Conservation (phyloP, 2,797 vertebrate species). For the Coluber constrictor region DNA sequence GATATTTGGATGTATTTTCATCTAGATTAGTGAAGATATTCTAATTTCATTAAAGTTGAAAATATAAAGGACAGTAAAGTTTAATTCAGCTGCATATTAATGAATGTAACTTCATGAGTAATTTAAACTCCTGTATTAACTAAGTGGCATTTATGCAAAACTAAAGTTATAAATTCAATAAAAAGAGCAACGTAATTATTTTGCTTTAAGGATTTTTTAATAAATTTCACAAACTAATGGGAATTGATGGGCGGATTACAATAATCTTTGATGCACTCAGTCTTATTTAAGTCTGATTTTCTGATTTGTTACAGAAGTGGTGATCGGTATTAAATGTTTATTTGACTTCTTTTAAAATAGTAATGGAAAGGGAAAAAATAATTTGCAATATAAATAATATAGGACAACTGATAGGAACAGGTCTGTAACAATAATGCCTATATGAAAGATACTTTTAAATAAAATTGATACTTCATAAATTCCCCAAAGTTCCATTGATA, state of each 20-base stretch:
- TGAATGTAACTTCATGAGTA: constrained; percentile 9
- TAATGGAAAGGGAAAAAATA: constrained; percentile 48
- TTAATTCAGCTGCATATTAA: constrained; percentile 10
- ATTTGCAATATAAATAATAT: constrained; percentile 41
- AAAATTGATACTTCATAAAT: constrained; percentile 38
- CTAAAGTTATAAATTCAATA: constrained; percentile 46
- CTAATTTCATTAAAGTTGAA: background rate
- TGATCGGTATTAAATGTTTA: constrained; percentile 57
- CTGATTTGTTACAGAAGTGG: constrained; percentile 58
- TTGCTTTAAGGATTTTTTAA: constrained; percentile 36
- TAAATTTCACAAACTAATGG: constrained; percentile 45
- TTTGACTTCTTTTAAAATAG: constrained; percentile 48
- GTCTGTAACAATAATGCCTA: constrained; percentile 44
- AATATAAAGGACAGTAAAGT: background rate
- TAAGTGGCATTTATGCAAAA: constrained; percentile 42
- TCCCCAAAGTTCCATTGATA: background rate
- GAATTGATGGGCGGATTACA: constrained; percentile 56
- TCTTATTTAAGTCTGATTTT: constrained; percentile 62
- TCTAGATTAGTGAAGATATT: background rate
- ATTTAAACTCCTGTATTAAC: constrained; percentile 43
- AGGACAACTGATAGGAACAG: constrained; percentile 31
- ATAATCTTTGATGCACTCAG: constrained; percentile 54
- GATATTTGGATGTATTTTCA: background rate
- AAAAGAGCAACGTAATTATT: constrained; percentile 41
- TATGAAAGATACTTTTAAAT: constrained; percentile 39